Percentiles rank a stretch among this genome's conserved stretches.
Evolutionary conservation across 2,113 vertebrate genomes (phyloP).

Genomic region (Embiotoca jacksoni): DNA sequence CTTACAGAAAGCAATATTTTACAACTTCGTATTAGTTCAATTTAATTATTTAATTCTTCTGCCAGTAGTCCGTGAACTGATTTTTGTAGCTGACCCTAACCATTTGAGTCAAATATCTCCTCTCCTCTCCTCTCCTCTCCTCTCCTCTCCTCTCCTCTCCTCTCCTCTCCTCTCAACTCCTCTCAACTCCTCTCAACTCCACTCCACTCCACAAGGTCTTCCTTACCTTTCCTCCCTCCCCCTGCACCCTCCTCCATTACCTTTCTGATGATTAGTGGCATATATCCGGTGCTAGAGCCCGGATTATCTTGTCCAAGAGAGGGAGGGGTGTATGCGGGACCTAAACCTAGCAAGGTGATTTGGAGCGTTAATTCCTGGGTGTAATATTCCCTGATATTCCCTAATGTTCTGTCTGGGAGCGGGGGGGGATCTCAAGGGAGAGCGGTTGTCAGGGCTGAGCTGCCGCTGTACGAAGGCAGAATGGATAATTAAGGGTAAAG

Average conservation of each 20-base stretch:
- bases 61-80: conserved; percentile 5
- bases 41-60: conserved; percentile 33
- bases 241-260: conserved; percentile 18
- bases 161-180: conserved; percentile 7
- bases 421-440: conserved; percentile 78
- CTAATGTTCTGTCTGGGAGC: conserved; percentile 77
- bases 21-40: conserved; percentile 25
- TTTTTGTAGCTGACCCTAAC: conserved; percentile 8
- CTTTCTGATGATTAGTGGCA: conserved; percentile 83
- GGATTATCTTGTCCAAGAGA: conserved; percentile 85
- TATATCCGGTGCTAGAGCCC: conserved; percentile 79
- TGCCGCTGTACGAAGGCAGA: conserved; percentile 78
- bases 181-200: neutral
- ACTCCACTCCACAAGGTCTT: conserved; percentile 41
- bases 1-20: neutral
- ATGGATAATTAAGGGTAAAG: conserved; percentile 82
- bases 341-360: conserved; percentile 84
- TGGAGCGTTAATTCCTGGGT: conserved; percentile 84
- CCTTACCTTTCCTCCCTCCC: conserved; percentile 37
- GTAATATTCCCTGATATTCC: conserved; percentile 87
- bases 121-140: conserved; percentile 13
- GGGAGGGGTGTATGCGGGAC: conserved; percentile 73
- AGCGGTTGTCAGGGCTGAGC: conserved; percentile 81
- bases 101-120: conserved; percentile 13
- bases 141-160: conserved; percentile 16